Conservation (phyloP, 2,888 invertebrate species). For the Andrena marginata region DNA sequence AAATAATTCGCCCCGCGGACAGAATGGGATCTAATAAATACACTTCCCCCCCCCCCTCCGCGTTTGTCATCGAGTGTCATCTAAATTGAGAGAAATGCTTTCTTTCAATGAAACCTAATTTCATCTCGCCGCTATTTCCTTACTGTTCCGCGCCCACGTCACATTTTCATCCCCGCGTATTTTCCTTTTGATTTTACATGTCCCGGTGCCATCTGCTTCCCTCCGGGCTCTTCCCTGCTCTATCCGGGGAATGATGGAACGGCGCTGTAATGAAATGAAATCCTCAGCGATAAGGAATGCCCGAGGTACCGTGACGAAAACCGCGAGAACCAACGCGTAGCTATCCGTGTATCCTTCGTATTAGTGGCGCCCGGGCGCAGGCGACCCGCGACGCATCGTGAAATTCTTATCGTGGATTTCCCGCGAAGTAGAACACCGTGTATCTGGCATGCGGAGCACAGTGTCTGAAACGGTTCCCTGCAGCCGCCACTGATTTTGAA, state of each 20-base stretch:
- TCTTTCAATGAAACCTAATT: neutral
- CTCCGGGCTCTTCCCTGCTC: too few species aligned
- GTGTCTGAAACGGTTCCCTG: constrained; percentile 52
- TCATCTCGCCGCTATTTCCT: too few species aligned
- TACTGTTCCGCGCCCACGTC: neutral
- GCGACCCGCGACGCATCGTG: constrained; percentile 21
- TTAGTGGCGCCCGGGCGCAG: constrained; percentile 1
- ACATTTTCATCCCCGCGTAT: constrained; percentile 13
- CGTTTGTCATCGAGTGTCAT: constrained; percentile 1
- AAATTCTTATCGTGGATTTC: constrained; percentile 42
- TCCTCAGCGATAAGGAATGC: neutral
- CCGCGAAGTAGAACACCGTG: constrained; percentile 26
- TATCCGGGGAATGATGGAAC: too few species aligned
- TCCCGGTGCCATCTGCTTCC: too few species aligned
- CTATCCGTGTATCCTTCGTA: neutral
- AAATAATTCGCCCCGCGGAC: constrained; percentile 27
- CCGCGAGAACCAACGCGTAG: neutral
- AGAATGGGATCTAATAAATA: constrained; percentile 7
- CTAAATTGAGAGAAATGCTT: neutral
- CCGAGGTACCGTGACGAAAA: neutral
- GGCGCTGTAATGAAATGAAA: neutral
- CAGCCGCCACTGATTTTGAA: constrained; percentile 60
- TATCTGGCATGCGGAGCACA: constrained; percentile 45
- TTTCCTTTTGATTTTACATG: neutral
- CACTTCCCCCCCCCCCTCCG: neutral